Conservation (phyloP, 2,113 vertebrate genomes). For the Zosterops lateralis region DNA sequence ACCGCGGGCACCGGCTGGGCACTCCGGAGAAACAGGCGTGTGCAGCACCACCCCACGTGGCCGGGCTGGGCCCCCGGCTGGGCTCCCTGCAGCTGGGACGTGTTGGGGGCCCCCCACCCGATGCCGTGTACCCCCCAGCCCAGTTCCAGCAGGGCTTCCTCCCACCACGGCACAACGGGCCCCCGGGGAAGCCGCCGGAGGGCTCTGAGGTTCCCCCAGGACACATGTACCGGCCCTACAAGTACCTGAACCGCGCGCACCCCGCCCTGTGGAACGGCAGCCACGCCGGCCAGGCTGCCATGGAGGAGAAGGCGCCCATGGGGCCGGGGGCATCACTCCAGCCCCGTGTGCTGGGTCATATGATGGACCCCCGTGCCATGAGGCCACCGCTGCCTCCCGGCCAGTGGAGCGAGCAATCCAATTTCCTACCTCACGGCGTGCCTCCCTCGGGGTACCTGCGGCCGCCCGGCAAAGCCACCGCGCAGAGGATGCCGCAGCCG, state of each 20-base stretch:
- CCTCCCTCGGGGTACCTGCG: slow-evolving; percentile 78
- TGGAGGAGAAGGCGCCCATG: slow-evolving; percentile 66
- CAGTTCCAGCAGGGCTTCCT: slow-evolving; percentile 77
- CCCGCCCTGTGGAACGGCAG: slow-evolving; percentile 83
- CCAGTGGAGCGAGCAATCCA: slow-evolving; percentile 85
- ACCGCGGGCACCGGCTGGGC: slow-evolving; percentile 75
- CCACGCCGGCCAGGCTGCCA: slow-evolving; percentile 66
- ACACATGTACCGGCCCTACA: slow-evolving; percentile 80
- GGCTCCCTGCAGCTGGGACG: slow-evolving; percentile 78
- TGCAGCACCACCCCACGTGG: slow-evolving; percentile 76
- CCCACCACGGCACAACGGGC: slow-evolving; percentile 73
- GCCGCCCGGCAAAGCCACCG: slow-evolving; percentile 68
- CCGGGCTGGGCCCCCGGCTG: slow-evolving; percentile 79
- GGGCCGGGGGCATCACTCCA: slow-evolving; percentile 65
- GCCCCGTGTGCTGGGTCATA: slow-evolving; percentile 66
- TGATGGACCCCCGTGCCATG: slow-evolving; percentile 77
- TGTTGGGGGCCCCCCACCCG: slow-evolving; percentile 73
- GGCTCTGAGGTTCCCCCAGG: slow-evolving; percentile 64
- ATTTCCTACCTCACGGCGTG: slow-evolving; percentile 81
- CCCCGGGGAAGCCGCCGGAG: slow-evolving; percentile 39
- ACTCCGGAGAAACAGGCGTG: slow-evolving; percentile 75
- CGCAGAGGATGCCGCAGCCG: slow-evolving; percentile 64
- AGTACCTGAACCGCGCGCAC: slow-evolving; percentile 76
- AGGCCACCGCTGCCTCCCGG: slow-evolving; percentile 76
- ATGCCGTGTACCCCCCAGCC: slow-evolving; percentile 78